A percentile compares a stretch with the other conserved stretches of the same genome.
phyloP scores from a whole-genome alignment of 2,888 invertebrate genomes.

The Helicoverpa assulta region DNA sequence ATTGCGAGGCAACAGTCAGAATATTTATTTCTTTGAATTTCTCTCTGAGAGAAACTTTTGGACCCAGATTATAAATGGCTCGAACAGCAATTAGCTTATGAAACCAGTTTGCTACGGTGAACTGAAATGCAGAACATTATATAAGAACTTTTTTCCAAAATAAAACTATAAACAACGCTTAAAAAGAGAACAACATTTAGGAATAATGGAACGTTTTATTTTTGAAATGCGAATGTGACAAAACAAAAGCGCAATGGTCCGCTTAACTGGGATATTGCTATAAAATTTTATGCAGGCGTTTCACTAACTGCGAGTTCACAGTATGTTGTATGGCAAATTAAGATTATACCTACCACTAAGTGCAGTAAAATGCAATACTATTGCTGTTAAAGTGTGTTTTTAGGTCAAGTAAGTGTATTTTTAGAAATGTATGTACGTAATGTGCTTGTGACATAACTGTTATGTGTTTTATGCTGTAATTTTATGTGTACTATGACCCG shows the following conservation, averaged over 20 bases:
- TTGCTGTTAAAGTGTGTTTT: slow-evolving; percentile 1
- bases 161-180: slow-evolving; percentile 12
- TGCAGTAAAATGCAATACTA: slow-evolving; percentile 12
- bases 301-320: slow-evolving; percentile 25
- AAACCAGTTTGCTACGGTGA: not conserved
- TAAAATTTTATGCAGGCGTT: slow-evolving; percentile 58
- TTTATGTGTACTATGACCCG: not conserved
- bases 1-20: too few relatives aligned
- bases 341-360: slow-evolving; percentile 4
- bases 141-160: not conserved
- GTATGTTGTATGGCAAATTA: slow-evolving; percentile 32
- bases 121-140: not conserved
- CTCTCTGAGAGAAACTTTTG: too few relatives aligned
- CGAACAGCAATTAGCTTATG: slow-evolving; percentile 28
- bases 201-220: slow-evolving; percentile 12
- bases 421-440: not conserved
- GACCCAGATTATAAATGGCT: too few relatives aligned
- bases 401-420: slow-evolving; percentile 4
- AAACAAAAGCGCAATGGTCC: slow-evolving; percentile 33
- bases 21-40: too few relatives aligned
- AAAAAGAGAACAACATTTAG: slow-evolving; percentile 11
- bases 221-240: slow-evolving; percentile 19
- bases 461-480: not conserved
- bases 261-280: slow-evolving; percentile 53
- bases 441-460: not conserved